Percentiles rank a stretch among this genome's conserved stretches.
Conservation (phyloP, 2,797 vertebrate genomes). For the Sebastes vulpes region DNA sequence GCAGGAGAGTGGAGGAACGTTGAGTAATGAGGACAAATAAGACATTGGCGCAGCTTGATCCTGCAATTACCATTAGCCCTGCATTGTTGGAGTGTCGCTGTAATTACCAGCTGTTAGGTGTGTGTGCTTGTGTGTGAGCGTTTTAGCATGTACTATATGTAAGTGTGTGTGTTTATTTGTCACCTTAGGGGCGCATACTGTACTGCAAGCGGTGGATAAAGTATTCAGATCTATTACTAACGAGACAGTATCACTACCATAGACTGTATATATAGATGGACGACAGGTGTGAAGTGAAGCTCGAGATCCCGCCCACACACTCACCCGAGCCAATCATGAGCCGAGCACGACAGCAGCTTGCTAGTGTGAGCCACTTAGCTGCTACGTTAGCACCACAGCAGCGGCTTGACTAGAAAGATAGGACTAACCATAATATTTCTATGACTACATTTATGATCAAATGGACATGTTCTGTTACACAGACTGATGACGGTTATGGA, state of each 20-base stretch:
- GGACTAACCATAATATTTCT: background rate
- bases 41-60: slow-evolving; percentile 60
- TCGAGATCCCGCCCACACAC: background rate
- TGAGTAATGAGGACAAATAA: slow-evolving; percentile 67
- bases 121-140: slow-evolving; percentile 12
- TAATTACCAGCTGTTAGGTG: slow-evolving; percentile 65
- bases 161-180: slow-evolving; percentile 4
- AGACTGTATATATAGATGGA: background rate
- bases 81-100: slow-evolving; percentile 61
- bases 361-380: no score
- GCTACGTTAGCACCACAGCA: background rate
- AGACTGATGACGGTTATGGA: background rate
- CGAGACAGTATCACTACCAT: background rate
- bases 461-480: background rate
- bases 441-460: background rate
- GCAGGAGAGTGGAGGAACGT: slow-evolving; percentile 21
- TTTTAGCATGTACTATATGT: slow-evolving; percentile 26
- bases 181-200: background rate
- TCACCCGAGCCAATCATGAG: background rate
- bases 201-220: background rate
- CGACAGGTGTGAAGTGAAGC: no score
- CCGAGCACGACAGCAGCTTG: background rate
- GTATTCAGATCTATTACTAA: background rate
- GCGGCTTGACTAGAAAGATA: background rate
- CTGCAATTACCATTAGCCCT: slow-evolving; percentile 76